A percentile compares a stretch with the other conserved stretches of the same genome.
Conservation (phyloP, 2,797 vertebrate genomes). For the Poecilia velifera region DNA sequence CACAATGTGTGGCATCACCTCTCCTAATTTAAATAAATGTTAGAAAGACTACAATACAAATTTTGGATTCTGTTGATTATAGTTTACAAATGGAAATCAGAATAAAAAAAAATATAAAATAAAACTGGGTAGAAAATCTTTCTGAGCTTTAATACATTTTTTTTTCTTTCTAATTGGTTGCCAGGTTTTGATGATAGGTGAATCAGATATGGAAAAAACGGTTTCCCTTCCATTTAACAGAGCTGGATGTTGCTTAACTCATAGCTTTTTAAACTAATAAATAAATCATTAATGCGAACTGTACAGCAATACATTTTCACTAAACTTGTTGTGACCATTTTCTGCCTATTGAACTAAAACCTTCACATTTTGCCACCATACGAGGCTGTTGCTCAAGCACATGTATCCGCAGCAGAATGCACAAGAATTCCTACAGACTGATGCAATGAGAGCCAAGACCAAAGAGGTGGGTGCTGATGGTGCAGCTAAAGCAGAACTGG, state of each 20-base stretch:
- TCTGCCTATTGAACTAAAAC: background rate
- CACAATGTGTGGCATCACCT: background rate
- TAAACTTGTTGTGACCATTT: background rate
- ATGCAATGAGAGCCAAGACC: background rate
- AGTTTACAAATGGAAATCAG: background rate
- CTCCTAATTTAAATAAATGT: background rate
- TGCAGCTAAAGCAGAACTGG: background rate
- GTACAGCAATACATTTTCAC: background rate
- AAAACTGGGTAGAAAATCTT: background rate
- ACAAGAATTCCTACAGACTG: background rate
- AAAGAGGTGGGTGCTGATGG: background rate
- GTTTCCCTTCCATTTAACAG: background rate
- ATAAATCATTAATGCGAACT: background rate
- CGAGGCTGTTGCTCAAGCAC: background rate
- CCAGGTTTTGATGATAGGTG: background rate
- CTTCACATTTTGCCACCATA: background rate
- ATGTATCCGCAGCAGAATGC: background rate
- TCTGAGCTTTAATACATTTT: background rate
- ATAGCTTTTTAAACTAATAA: background rate
- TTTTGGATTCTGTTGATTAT: background rate
- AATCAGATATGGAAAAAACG: background rate
- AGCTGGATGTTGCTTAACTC: background rate
- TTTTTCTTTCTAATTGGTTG: background rate
- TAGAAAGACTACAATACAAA: background rate
- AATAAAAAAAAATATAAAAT: background rate